A percentile compares a stretch with the other conserved stretches of the same genome.
These are phyloP conservation scores for Melanostigma gelatinosum DNA, from an alignment of 2,113 vertebrate species.

Conservation along the genomic window DNA sequence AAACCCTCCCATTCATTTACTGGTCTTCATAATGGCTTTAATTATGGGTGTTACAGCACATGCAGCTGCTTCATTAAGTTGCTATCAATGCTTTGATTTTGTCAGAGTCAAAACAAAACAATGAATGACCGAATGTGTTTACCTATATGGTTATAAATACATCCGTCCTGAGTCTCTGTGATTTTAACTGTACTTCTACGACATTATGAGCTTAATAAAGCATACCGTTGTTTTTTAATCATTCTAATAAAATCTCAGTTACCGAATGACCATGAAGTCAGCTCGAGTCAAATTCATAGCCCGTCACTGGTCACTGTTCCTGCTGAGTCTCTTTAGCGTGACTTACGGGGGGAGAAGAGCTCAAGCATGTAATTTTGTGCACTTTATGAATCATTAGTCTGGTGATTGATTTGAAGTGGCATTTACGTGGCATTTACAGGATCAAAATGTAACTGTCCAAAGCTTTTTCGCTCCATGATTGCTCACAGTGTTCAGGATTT, in stretches of 20 bases:
- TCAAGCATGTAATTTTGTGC: slow-evolving; percentile 34
- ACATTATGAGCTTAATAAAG: neutral
- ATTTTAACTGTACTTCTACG: neutral
- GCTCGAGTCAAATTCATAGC: slow-evolving; percentile 24
- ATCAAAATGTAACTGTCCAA: slow-evolving; percentile 41
- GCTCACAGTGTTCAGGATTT: slow-evolving; percentile 42
- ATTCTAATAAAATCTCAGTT: neutral
- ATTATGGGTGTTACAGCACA: slow-evolving; percentile 8
- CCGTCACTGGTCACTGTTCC: slow-evolving; percentile 6
- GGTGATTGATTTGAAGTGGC: slow-evolving; percentile 52
- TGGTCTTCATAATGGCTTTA: slow-evolving; percentile 26
- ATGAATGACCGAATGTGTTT: slow-evolving; percentile 1
- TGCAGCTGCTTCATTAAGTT: slow-evolving; percentile 18
- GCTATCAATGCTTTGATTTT: neutral
- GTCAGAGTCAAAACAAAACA: slow-evolving; percentile 20
- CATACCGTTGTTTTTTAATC: neutral
- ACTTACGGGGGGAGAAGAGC: slow-evolving; percentile 25
- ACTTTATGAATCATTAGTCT: slow-evolving; percentile 45
- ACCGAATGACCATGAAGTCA: slow-evolving; percentile 17
- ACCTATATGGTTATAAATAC: neutral
- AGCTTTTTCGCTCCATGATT: slow-evolving; percentile 32
- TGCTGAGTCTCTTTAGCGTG: slow-evolving; percentile 21
- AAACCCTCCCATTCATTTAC: slow-evolving; percentile 33
- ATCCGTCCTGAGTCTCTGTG: neutral
- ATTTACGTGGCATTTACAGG: slow-evolving; percentile 60